Base-by-base conservation (phyloP, 1,140 invertebrate species). In the Rhagoletis pomonella region DNA sequence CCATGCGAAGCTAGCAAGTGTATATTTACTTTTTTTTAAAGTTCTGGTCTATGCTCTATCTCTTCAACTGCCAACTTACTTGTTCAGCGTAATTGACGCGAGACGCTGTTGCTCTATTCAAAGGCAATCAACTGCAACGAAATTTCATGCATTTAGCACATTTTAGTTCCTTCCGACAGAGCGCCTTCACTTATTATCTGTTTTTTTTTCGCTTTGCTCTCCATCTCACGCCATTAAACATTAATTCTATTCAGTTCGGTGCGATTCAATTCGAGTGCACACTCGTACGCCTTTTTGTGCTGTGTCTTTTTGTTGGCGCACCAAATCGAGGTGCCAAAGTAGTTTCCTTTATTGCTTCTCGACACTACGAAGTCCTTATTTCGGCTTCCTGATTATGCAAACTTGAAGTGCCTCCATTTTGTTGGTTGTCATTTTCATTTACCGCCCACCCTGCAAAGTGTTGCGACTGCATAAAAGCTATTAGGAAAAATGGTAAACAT, bases 231-330 rank as follows among this genome's bases (percentile, higher is more conserved):
- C 39, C 42, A 73, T 73, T 73, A 73, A 73, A 73, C 17, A 44
- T 73, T 73, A 73, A 73, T 73, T 39, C 14, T 9, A 44, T 39
- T 44, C 67, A 73, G 44, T 73, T 73, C 67, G n/a, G 44, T 47
- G 44, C 67, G 44, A 73, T 73, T 73, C 67, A 47, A 73, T 47
- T 73, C 67, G 44, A 73, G 42, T 73, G 67, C 42, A 6, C 67
- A 73, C 67, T 73, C 67, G 44, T 73, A 47, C 67, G n/a, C 64
- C 29, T 10, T 29, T 4, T 73, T 0, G 39, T 42, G 44, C 39
- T 39, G 42, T 0, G 42, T 12, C 39, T 47, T 14, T n/a, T 47
- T 69, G 14, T 17, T 39, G 42, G 39, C 14, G 12, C 12, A 10
- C 39, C 42, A 73, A 44, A 42, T 44, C 5, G 39, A 17, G 67